Evolutionary conservation across 2,797 vertebrate species (phyloP), one percentile per base, ranked within the genome.

Genomic region (Cheirogaleus major): DNA sequence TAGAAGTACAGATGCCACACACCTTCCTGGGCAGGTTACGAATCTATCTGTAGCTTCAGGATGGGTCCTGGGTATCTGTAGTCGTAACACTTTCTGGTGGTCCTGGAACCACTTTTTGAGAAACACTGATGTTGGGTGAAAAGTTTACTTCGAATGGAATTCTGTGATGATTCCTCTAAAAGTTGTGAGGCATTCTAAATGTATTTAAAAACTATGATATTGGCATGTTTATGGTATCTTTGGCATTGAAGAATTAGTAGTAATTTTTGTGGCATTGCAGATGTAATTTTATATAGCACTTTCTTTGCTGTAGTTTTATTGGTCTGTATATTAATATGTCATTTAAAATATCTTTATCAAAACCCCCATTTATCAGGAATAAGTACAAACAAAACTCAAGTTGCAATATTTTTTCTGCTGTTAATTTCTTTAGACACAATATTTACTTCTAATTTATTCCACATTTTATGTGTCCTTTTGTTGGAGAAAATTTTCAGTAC

Each of bases 61-160:
- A 35, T 17, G 30, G 18, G 86, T 80, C 57, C n/a, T 38, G 7
- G 27, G 10, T 15, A 0, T 80, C 32, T 52, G 52, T 20, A 45
- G 20, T 55, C 73, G 15, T 25, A 45, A 73, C 27, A 20, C 22
- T 70, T 75, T 41, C 45, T 80, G 14, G 14, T 65, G 38, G 20
- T 45, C 30, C 55, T 65, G 38, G 23, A 83, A 43, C 7, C 15
- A 48, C 50, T 82, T 86, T 69, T 87, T 83, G 32, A 78, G n/a
- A 92, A 91, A 75, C 11, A 12, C 5, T 73, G 67, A 13, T 45
- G 32, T 63, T 59, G 63, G 79, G 1, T 70, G 20, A 63, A 75
- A 94, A 80, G 38, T 85, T 57, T 50, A 69, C 48, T 89, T 88
- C 72, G 82, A 93, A 59, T 75, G 52, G 57, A 79, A 82, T 89